phyloP scores from a whole-genome alignment of 2,113 vertebrate species.

The Thymallus thymallus region DNA sequence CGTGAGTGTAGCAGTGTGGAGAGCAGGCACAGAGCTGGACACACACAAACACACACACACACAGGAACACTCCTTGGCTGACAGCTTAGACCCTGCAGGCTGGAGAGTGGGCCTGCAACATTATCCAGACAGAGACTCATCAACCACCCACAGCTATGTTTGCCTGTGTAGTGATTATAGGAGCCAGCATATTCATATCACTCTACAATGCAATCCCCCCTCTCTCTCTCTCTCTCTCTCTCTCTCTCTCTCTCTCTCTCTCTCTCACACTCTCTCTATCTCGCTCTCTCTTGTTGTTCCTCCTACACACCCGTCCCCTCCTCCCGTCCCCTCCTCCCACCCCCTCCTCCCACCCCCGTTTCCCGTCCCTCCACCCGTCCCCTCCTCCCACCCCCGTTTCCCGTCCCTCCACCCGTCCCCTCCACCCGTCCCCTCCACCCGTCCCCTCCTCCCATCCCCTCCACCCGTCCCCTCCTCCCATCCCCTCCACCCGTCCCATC shows the following conservation, averaged over 20 bases:
- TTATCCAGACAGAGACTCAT: slow-evolving; percentile 59
- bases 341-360: neutral
- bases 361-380: slow-evolving; percentile 29
- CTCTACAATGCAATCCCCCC: slow-evolving; percentile 32
- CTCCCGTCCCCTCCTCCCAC: no score
- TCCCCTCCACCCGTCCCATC: no score
- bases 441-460: no score
- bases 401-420: no score
- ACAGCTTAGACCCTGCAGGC: no score
- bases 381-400: neutral
- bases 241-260: neutral
- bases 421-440: no score
- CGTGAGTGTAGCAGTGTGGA: slow-evolving; percentile 11
- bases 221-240: slow-evolving; percentile 35
- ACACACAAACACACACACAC: slow-evolving; percentile 31
- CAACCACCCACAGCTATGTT: slow-evolving; percentile 28
- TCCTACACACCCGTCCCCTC: no score
- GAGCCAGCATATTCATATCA: slow-evolving; percentile 55
- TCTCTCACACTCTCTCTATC: neutral
- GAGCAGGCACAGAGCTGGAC: slow-evolving; percentile 3
- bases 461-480: no score
- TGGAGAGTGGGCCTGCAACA: slow-evolving; percentile 20
- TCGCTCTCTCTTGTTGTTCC: no score
- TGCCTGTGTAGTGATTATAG: slow-evolving; percentile 4
- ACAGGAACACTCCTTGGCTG: no score